Base-by-base conservation (phyloP, 2,797 vertebrate genomes). In the Hypotaenidia okinawae region DNA sequence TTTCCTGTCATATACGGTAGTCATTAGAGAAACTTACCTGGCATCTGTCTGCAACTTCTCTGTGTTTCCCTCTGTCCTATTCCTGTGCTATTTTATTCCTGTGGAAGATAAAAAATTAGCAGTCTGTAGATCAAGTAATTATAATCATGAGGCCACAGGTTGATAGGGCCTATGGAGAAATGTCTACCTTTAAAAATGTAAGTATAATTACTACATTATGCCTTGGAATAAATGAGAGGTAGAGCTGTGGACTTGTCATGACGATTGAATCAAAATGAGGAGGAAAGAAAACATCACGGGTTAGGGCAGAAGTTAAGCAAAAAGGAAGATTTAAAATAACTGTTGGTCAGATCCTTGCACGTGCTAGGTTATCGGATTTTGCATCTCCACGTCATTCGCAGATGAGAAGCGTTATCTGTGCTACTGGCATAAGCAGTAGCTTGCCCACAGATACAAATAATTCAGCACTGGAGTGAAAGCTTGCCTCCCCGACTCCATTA, bases 131-230 rank as follows among this genome's bases (percentile, higher is more conserved):
- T 90, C 90, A 90, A 95, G 93, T 96, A 96, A 97, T 96, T 97
- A 95, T 76, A 95, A 96, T 95, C 3, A 0, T 59, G 91, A 95
- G 85, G 91, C 95, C 90, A 95, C 93, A 96, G 90, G 95, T 95
- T 97, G 96, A 90, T 95, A 89, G 68, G 86, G 96, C 90, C 95
- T 96, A 94, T 96, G 88, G 95, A 97, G 95, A 96, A 96, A 95
- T 96, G 80, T 85, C 94, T 95, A 89, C 93, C 91, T 95, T 96
- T 95, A 95, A 95, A 95, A 96, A 96, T 95, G 90, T 94, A 92
- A 96, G 83, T 93, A 94, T 97, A 96, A 96, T 94, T 96, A 97
- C 92, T 82, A 82, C 66, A 89, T 94, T 94, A 94, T 68, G 13
- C 54, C 64, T 94, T 83, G 33, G 72, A 95, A 96, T 80, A 93